A percentile compares a stretch with the other conserved stretches of the same genome.
Evolutionary conservation across 2,888 invertebrate species (phyloP).

Genomic region (Adelognathus sp.): DNA sequence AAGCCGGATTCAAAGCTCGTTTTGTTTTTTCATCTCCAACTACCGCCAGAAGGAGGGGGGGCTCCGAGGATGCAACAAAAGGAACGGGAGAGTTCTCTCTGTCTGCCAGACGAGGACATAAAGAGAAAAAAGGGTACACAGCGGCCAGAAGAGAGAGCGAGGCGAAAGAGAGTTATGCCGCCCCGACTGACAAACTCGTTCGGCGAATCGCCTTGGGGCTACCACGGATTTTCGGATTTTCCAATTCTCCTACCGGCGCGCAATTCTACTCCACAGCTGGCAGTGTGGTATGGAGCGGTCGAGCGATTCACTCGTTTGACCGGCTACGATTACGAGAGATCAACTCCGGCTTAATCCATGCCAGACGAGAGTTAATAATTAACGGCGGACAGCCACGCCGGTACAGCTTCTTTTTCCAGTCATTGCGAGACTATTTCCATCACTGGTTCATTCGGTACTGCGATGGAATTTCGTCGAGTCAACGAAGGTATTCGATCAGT

Average conservation of each 20-base stretch:
- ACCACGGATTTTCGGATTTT: conserved; percentile 53
- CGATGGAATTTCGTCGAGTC: background rate
- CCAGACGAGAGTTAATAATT: conserved; percentile 61
- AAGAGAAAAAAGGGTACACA: background rate
- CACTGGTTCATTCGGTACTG: background rate
- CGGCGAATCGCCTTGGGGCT: conserved; percentile 45
- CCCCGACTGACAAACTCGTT: conserved; percentile 52
- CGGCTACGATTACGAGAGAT: conserved; percentile 58
- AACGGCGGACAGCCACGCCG: conserved; percentile 29
- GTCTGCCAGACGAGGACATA: conserved; percentile 1
- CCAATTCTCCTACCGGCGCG: conserved; percentile 49
- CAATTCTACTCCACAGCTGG: background rate
- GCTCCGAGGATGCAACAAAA: conserved; percentile 19
- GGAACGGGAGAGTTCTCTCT: background rate
- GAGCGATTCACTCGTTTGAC: conserved; percentile 36
- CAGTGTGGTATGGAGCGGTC: background rate
- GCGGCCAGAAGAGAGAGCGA: background rate
- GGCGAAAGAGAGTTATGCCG: conserved; percentile 40
- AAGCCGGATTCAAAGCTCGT: conserved; percentile 34
- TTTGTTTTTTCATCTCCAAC: background rate
- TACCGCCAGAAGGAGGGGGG: conserved; percentile 1
- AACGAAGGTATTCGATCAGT: background rate
- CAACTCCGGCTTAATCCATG: conserved; percentile 56
- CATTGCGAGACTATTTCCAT: background rate
- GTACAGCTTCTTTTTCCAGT: background rate